These are phyloP conservation scores for Brachycybe producta DNA, from an alignment of 2,888 invertebrate species.

Conservation along the genomic window DNA sequence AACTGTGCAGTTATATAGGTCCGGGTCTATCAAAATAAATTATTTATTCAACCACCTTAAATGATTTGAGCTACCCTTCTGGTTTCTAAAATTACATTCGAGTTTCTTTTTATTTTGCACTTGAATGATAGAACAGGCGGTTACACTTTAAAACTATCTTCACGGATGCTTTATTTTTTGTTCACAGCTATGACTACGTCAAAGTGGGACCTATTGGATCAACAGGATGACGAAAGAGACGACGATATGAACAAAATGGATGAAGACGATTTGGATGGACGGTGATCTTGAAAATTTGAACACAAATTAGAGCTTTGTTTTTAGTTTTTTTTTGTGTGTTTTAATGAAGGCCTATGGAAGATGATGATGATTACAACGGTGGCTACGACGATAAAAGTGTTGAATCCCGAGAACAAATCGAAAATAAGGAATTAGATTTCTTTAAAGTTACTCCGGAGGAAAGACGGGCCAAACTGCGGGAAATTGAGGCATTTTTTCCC, in stretches of 20 bases:
- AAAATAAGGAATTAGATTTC: conserved; percentile 18
- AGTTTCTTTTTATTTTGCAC: no score
- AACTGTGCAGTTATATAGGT: no score
- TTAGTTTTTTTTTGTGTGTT: neutral
- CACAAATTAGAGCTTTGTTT: neutral
- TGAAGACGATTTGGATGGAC: conserved; percentile 47
- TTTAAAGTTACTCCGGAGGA: conserved; percentile 23
- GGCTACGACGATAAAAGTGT: conserved; percentile 30
- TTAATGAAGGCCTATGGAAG: conserved; percentile 25
- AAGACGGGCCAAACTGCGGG: conserved; percentile 43
- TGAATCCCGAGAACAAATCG: conserved; percentile 24
- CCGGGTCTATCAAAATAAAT: no score
- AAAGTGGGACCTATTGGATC: conserved; percentile 70
- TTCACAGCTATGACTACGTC: conserved; percentile 67
- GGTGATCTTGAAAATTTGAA: conserved; percentile 18
- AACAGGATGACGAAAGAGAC: conserved; percentile 31
- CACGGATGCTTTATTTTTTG: no score
- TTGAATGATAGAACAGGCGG: no score
- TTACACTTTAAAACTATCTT: no score
- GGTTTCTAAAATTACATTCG: no score
- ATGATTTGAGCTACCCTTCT: no score
- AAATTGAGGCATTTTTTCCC: conserved; percentile 57
- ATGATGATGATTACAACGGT: conserved; percentile 46
- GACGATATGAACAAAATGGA: conserved; percentile 27
- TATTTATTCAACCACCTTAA: no score